These are phyloP conservation scores for Cotesia chilonis DNA, from an alignment of 1,140 invertebrate species.

Conservation along the genomic window DNA sequence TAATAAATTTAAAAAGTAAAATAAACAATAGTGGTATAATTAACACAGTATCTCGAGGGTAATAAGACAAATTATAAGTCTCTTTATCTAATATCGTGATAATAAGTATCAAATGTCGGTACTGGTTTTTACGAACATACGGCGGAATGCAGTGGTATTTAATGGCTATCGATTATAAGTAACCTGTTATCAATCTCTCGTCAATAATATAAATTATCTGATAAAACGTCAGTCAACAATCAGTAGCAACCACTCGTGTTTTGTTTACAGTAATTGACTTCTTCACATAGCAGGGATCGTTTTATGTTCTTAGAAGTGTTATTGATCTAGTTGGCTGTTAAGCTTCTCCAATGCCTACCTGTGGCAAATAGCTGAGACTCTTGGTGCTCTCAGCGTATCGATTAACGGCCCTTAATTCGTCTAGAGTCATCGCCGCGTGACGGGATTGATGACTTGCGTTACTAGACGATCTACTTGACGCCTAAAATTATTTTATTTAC, in stretches of 20 bases:
- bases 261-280: background rate
- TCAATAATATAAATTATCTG: constrained; percentile 2
- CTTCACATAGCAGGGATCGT: background rate
- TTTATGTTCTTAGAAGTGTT: constrained; percentile 18
- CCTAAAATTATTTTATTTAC: constrained; percentile 51
- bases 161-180: constrained; percentile 16
- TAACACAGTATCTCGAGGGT: constrained; percentile 1
- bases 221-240: too few relatives aligned
- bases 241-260: background rate
- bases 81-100: constrained; percentile 25
- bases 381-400: constrained; percentile 92
- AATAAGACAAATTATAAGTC: constrained; percentile 15
- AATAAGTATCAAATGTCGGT: constrained; percentile 24
- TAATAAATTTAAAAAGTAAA: constrained; percentile 1
- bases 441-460: constrained; percentile 70
- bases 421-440: constrained; percentile 73
- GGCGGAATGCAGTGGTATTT: constrained; percentile 15
- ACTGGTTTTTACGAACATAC: constrained; percentile 16
- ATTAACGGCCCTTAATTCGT: constrained; percentile 85
- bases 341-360: constrained; percentile 72
- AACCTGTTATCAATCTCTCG: constrained; percentile 12
- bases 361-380: constrained; percentile 88
- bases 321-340: constrained; percentile 35
- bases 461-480: constrained; percentile 73
- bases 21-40: background rate